These are phyloP conservation scores for Andrena dorsata DNA, from an alignment of 2,888 invertebrate species.

Conservation along the genomic window DNA sequence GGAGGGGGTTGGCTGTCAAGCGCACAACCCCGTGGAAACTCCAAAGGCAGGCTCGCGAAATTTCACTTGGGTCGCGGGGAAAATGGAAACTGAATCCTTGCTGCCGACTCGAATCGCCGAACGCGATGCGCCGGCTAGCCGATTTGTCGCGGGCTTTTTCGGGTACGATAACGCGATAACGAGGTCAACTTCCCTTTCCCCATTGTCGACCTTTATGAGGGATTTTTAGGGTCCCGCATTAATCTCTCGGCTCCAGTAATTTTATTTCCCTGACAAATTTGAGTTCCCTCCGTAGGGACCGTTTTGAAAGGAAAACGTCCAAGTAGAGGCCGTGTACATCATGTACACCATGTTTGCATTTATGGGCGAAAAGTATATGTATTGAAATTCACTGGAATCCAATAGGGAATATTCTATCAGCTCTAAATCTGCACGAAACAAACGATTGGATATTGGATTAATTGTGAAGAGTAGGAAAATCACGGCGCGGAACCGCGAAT, in stretches of 20 bases:
- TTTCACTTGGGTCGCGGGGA: conserved; percentile 53
- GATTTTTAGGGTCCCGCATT: neutral
- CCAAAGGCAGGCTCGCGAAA: conserved; percentile 59
- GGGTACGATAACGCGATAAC: neutral
- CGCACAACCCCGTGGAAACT: conserved; percentile 56
- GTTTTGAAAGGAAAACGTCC: too few species aligned
- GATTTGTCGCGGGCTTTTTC: conserved; percentile 2
- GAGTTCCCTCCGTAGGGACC: too few species aligned
- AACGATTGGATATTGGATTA: too few species aligned
- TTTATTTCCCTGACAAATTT: neutral
- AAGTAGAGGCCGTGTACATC: too few species aligned
- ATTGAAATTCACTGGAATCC: too few species aligned
- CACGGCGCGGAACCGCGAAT: too few species aligned
- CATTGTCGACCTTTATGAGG: too few species aligned
- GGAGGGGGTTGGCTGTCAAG: conserved; percentile 57
- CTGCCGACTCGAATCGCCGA: conserved; percentile 23
- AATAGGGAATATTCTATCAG: too few species aligned
- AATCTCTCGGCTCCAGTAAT: neutral
- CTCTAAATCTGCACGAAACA: too few species aligned
- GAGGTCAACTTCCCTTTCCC: neutral
- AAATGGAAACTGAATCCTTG: conserved; percentile 61
- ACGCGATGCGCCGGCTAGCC: neutral
- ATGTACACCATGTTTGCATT: too few species aligned
- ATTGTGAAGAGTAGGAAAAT: too few species aligned
- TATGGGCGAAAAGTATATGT: too few species aligned